phyloP scores from a whole-genome alignment of 2,113 vertebrate genomes.

The Oenanthe melanoleuca region DNA sequence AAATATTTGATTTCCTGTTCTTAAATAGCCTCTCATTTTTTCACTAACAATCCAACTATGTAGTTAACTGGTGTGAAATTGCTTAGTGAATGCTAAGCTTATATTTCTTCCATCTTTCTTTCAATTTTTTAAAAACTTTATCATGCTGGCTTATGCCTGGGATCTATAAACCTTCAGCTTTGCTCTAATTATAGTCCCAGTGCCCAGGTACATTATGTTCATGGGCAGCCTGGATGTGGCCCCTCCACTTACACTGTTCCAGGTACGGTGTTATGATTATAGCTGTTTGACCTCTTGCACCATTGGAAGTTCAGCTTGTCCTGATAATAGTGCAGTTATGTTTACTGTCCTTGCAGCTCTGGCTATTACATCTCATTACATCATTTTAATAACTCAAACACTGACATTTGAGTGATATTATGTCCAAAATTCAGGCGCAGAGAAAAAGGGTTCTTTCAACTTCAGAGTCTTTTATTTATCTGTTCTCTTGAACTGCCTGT shows the following conservation, averaged over 20 bases:
- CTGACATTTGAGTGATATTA: constrained; percentile 21
- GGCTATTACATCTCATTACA: constrained; percentile 51
- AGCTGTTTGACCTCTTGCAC: constrained; percentile 48
- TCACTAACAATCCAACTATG: not conserved
- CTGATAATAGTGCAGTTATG: constrained; percentile 43
- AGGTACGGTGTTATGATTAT: not conserved
- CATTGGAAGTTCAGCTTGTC: constrained; percentile 41
- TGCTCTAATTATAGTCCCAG: not conserved
- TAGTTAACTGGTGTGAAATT: not conserved
- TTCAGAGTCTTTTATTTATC: not conserved
- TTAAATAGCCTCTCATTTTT: not conserved
- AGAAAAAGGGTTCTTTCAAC: not conserved
- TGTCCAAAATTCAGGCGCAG: constrained; percentile 5
- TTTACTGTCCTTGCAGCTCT: constrained; percentile 68
- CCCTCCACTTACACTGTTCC: not conserved
- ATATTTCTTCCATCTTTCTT: not conserved
- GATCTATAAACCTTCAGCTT: constrained; percentile 21
- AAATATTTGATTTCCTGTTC: not conserved
- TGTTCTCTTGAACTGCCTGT: constrained; percentile 14
- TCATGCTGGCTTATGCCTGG: not conserved
- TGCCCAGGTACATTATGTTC: constrained; percentile 45
- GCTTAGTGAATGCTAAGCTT: not conserved
- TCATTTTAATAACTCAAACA: constrained; percentile 44
- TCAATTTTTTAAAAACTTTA: not conserved
- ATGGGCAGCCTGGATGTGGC: not conserved